A percentile compares a stretch with the other conserved stretches of the same genome.
These are phyloP conservation scores for Dichetophora obliterata DNA, from an alignment of 2,888 invertebrate species.

Conservation along the genomic window DNA sequence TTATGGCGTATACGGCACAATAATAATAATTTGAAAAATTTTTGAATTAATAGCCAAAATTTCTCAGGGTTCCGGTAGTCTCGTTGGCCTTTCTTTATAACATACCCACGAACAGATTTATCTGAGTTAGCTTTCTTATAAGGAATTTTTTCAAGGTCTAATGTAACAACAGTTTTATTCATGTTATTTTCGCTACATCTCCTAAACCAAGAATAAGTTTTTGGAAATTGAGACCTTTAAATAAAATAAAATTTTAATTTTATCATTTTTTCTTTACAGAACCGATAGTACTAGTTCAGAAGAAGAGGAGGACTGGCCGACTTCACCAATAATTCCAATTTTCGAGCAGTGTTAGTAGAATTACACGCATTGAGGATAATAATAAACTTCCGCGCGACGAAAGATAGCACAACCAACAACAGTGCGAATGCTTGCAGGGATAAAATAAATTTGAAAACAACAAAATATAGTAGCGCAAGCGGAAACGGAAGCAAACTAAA, in stretches of 20 bases:
- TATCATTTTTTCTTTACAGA: conserved; percentile 66
- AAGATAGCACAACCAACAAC: conserved; percentile 19
- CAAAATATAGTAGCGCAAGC: background rate
- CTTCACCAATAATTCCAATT: conserved; percentile 76
- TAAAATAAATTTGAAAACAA: conserved; percentile 12
- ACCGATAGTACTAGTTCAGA: conserved; percentile 75
- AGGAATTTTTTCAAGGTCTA: too few species aligned
- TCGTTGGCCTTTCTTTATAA: too few species aligned
- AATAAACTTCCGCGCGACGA: conserved; percentile 35
- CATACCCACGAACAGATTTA: too few species aligned
- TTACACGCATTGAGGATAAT: conserved; percentile 46
- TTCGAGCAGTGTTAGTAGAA: conserved; percentile 69
- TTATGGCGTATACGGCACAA: too few species aligned
- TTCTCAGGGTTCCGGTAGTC: too few species aligned
- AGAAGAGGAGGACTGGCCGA: conserved; percentile 75
- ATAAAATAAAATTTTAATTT: background rate
- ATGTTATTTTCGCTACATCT: too few species aligned
- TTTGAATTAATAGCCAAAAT: too few species aligned
- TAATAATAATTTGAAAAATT: too few species aligned
- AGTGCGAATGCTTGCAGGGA: background rate
- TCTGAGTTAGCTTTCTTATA: too few species aligned
- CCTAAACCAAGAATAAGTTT: too few species aligned
- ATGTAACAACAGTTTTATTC: too few species aligned
- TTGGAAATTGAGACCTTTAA: too few species aligned
- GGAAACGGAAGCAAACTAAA: background rate